phyloP scores from a whole-genome alignment of 2,888 invertebrate species.

The Nymphalis polychloros region DNA sequence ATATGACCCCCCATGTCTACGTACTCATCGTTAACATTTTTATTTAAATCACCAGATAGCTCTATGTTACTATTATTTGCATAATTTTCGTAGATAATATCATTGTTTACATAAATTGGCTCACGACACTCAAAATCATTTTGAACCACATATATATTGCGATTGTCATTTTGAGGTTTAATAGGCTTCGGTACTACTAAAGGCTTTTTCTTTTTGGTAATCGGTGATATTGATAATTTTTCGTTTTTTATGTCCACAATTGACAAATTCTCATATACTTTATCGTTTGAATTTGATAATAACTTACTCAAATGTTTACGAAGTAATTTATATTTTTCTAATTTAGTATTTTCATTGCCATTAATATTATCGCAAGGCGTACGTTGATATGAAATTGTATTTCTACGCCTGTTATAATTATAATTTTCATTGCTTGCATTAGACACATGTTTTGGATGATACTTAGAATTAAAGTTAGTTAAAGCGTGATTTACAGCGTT shows the following conservation, averaged over 20 bases:
- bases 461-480: conserved; percentile 34
- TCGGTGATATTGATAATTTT: not conserved
- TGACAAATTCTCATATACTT: conserved; percentile 5
- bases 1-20: conserved; percentile 24
- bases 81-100: conserved; percentile 3
- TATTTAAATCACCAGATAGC: not conserved
- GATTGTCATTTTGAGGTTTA: not conserved
- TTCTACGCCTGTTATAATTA: not conserved
- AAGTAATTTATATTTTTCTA: not conserved
- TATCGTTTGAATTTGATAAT: not conserved
- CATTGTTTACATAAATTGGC: conserved; percentile 2
- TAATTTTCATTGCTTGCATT: conserved; percentile 17
- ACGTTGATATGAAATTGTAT: conserved; percentile 5
- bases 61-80: not conserved
- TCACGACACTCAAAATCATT: not conserved
- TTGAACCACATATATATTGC: not conserved
- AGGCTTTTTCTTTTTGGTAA: not conserved
- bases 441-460: conserved; percentile 28
- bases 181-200: not conserved
- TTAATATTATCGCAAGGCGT: not conserved
- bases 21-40: conserved; percentile 21
- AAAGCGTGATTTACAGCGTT: conserved; percentile 37
- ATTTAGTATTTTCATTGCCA: not conserved
- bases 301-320: conserved; percentile 2
- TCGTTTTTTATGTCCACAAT: not conserved